Evolutionary conservation across 2,888 invertebrate species (phyloP).

Genomic region (Smittia sp.): DNA sequence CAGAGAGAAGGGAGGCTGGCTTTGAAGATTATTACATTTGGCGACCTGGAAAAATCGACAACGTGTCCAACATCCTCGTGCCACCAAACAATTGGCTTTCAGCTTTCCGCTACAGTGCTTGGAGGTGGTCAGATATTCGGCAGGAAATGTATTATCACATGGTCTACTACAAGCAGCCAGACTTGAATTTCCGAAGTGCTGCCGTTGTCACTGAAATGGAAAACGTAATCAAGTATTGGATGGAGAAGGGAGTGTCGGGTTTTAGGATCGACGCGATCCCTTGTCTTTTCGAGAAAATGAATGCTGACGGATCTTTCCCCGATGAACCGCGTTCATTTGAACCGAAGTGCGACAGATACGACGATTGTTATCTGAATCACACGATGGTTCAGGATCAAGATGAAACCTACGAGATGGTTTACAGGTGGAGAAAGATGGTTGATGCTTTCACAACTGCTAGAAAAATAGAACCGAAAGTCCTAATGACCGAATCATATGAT

Average conservation of each 20-base stretch:
- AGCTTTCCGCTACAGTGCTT: slow-evolving; percentile 63
- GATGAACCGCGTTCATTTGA: slow-evolving; percentile 55
- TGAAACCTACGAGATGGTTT: slow-evolving; percentile 59
- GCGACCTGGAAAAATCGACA: slow-evolving; percentile 55
- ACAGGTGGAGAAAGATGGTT: slow-evolving; percentile 58
- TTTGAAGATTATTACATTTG: slow-evolving; percentile 78
- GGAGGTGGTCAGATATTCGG: slow-evolving; percentile 60
- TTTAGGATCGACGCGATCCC: slow-evolving; percentile 58
- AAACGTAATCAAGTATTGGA: slow-evolving; percentile 65
- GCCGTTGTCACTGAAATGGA: slow-evolving; percentile 58
- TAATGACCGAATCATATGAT: slow-evolving; percentile 64
- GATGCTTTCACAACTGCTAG: slow-evolving; percentile 53
- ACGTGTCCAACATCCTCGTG: slow-evolving; percentile 45
- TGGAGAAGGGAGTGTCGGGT: slow-evolving; percentile 61
- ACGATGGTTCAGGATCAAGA: slow-evolving; percentile 61
- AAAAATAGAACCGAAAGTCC: slow-evolving; percentile 53
- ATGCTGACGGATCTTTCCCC: slow-evolving; percentile 54
- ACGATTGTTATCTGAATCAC: slow-evolving; percentile 58
- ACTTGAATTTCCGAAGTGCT: slow-evolving; percentile 67
- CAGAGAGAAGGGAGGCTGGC: slow-evolving; percentile 59
- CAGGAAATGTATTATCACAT: slow-evolving; percentile 62
- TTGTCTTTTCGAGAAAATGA: slow-evolving; percentile 50
- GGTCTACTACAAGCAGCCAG: slow-evolving; percentile 61
- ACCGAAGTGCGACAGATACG: slow-evolving; percentile 54
- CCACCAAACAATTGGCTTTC: slow-evolving; percentile 57